Evolutionary conservation across 2,113 vertebrate genomes (phyloP).

Genomic region (Tringa solitaria): DNA sequence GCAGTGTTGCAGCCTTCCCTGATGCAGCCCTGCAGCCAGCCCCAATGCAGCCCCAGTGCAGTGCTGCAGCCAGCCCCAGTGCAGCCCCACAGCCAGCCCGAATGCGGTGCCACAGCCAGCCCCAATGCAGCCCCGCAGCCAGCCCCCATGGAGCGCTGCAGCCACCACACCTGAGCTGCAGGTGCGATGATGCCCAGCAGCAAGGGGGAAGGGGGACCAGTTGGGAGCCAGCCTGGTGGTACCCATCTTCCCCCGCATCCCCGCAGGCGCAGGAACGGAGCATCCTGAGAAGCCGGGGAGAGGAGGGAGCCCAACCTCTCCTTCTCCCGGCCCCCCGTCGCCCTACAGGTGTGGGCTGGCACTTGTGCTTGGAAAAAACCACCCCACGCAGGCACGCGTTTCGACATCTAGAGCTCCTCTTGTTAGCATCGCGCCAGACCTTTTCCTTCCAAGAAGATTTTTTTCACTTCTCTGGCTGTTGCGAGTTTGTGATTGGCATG

Average conservation of each 20-base stretch:
- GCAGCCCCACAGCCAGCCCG: too few relatives aligned
- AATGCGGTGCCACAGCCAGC: too few relatives aligned
- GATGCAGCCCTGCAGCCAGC: too few relatives aligned
- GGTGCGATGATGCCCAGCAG: background rate
- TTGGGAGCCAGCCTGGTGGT: too few relatives aligned
- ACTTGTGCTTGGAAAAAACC: background rate
- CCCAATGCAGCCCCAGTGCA: too few relatives aligned
- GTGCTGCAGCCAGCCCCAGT: background rate
- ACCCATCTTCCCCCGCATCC: rapidly evolving
- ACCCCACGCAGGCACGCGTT: rapidly evolving
- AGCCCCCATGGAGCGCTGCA: background rate
- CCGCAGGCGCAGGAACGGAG: too few relatives aligned
- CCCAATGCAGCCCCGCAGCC: too few relatives aligned
- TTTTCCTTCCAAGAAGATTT: background rate
- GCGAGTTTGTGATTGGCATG: background rate
- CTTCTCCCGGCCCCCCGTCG: background rate
- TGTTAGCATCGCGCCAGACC: rapidly evolving
- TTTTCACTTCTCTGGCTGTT: background rate
- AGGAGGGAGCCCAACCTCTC: background rate
- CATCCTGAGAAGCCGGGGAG: background rate
- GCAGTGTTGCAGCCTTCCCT: background rate
- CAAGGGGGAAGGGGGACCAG: too few relatives aligned
- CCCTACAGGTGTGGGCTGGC: background rate
- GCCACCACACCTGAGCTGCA: too few relatives aligned
- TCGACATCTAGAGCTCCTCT: background rate